phyloP scores from a whole-genome alignment of 2,113 vertebrate genomes.

The Pollachius pollachius region DNA sequence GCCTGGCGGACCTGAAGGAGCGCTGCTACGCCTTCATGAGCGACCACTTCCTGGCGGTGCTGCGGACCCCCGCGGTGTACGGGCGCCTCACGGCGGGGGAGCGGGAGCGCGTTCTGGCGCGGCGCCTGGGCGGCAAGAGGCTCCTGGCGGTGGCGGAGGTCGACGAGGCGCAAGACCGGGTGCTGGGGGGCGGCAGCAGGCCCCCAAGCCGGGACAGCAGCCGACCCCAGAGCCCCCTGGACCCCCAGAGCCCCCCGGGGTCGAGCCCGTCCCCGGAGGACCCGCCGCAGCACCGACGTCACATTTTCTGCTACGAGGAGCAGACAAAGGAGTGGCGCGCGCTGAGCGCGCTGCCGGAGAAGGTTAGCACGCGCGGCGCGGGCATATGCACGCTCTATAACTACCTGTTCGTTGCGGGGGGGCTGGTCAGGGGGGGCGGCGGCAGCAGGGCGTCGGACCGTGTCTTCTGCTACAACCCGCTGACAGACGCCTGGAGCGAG shows the following conservation, averaged over 20 bases:
- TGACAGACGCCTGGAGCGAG: constrained; percentile 79
- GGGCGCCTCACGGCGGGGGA: constrained; percentile 83
- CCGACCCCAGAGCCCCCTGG: constrained; percentile 32
- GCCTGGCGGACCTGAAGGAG: constrained; percentile 76
- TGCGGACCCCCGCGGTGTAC: constrained; percentile 79
- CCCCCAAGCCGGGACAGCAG: constrained; percentile 73
- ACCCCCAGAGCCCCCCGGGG: constrained; percentile 77
- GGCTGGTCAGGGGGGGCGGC: constrained; percentile 44
- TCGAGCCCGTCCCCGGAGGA: constrained; percentile 72
- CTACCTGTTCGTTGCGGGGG: constrained; percentile 91
- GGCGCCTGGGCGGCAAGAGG: constrained; percentile 76
- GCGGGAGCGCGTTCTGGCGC: constrained; percentile 82
- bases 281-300: constrained; percentile 43
- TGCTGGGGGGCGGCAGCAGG: constrained; percentile 66
- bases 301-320: constrained; percentile 75
- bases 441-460: constrained; percentile 78
- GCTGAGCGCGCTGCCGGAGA: constrained; percentile 82
- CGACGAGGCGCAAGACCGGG: constrained; percentile 76
- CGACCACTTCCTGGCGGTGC: constrained; percentile 84
- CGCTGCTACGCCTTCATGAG: constrained; percentile 86
- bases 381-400: constrained; percentile 88
- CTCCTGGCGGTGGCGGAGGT: constrained; percentile 81
- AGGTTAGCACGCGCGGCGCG: constrained; percentile 81
- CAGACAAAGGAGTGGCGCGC: constrained; percentile 74
- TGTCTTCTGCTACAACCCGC: constrained; percentile 89